Base-by-base conservation (phyloP, 2,113 vertebrate species). In the Rhineura floridana region DNA sequence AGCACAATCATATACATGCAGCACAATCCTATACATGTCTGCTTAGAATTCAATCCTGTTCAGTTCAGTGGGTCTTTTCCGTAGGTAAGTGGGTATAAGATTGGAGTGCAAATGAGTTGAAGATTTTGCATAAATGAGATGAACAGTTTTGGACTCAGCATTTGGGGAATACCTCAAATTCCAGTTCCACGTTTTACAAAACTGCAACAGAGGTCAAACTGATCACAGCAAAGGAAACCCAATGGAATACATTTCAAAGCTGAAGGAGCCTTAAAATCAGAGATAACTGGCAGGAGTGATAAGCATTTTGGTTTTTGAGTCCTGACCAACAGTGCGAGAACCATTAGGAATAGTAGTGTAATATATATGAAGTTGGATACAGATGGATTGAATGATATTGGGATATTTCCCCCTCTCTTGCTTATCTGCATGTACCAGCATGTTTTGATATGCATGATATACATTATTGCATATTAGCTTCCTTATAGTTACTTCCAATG, bases 371-470 rank as follows among this genome's bases (percentile, higher is more conserved):
- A 87, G 15, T 6, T 0, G 0, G 6, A 12, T 1, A 2, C 33
- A 1, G 70, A 13, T 4, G 5, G 0, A 1, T 21, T 85, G 69
- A 33, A 70, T 81, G 6, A 11, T 0, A 0, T 0, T 1, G 84
- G 80, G 65, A 83, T 0, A 2, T n/a, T 44, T 42, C 36, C 62
- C 73, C 52, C 46, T 28, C 73, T 62, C 67, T 77, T 55, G 15
- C 2, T 0, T 0, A 4, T 8, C 0, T 0, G 63, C 3, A 78
- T 55, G 13, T 33, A 70, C 33, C 55, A 13, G 25, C 9, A 80
- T 3, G 4, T 11, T 50, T 15, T 12, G 2, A 0, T 10, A 0
- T 0, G 4, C 44, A 59, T n/a, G 36, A 36, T 33, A 44, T 46
- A 42, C 83, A 5, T 0, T 0, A n/a, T 59, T 28, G 67, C 36